Percentiles rank a stretch among this genome's conserved stretches.
Evolutionary conservation across 2,797 vertebrate species (phyloP).

Genomic region (Liasis olivaceus): DNA sequence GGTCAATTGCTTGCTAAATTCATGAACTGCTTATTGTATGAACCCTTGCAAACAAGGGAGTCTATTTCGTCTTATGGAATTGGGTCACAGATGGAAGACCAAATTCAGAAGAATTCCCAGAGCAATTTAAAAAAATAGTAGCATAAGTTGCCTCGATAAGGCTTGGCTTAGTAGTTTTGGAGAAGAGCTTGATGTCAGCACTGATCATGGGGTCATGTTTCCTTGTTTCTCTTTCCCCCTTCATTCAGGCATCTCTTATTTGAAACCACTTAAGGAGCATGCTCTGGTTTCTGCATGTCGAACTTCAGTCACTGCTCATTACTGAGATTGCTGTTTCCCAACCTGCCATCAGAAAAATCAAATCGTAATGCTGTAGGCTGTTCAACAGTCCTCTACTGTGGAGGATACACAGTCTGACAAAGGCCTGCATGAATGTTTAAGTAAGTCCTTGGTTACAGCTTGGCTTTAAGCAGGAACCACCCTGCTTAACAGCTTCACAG

Average conservation of each 20-base stretch:
- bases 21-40: not conserved
- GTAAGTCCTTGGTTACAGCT: not conserved
- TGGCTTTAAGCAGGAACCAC: conserved; percentile 1
- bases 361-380: conserved; percentile 29
- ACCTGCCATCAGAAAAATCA: conserved; percentile 40
- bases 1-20: too few species aligned
- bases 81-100: not conserved
- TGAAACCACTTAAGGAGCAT: conserved; percentile 29
- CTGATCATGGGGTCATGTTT: not conserved
- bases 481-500: not conserved
- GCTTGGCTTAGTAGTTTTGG: not conserved
- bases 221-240: not conserved
- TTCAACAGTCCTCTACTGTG: conserved; percentile 24
- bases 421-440: conserved; percentile 10
- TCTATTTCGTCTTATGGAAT: not conserved
- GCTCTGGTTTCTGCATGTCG: conserved; percentile 24
- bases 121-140: not conserved
- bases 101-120: not conserved
- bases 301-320: conserved; percentile 56
- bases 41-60: not conserved
- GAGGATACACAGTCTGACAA: conserved; percentile 19
- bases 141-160: not conserved
- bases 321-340: conserved; percentile 43
- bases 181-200: not conserved
- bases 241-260: conserved; percentile 31